A percentile compares a stretch with the other conserved stretches of the same genome.
Evolutionary conservation across 2,797 vertebrate genomes (phyloP).

Genomic region (Simalia tracyae): DNA sequence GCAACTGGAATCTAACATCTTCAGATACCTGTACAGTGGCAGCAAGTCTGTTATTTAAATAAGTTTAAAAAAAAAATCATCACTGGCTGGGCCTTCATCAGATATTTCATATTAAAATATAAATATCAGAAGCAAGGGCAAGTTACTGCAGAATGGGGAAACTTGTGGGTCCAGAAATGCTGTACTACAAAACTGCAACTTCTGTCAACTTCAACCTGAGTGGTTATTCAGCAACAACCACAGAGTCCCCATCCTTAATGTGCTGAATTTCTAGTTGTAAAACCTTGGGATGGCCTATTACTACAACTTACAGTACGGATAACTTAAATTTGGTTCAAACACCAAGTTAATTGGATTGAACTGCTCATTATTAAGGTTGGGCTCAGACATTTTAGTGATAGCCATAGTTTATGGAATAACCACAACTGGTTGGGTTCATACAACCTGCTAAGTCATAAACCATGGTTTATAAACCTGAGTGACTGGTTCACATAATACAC

Average conservation of each 20-base stretch:
- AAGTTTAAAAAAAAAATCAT: conserved; percentile 22
- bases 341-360: not conserved
- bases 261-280: too few relatives aligned
- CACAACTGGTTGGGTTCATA: too few relatives aligned
- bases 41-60: conserved; percentile 27
- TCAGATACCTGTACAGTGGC: conserved; percentile 8
- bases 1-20: conserved; percentile 34
- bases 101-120: conserved; percentile 11
- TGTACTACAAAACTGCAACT: not conserved
- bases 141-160: not conserved
- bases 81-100: not conserved
- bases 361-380: not conserved
- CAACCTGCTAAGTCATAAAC: too few relatives aligned
- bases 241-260: too few relatives aligned
- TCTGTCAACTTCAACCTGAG: not conserved
- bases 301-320: too few relatives aligned
- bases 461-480: too few relatives aligned
- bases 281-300: too few relatives aligned
- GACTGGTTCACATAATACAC: too few relatives aligned
- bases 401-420: too few relatives aligned
- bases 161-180: not conserved
- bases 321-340: not conserved
- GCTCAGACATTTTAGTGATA: too few relatives aligned
- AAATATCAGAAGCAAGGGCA: conserved; percentile 5
- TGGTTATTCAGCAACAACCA: too few relatives aligned